Conservation (phyloP, 2,113 vertebrate species). For the Tilapia sparmanii region DNA sequence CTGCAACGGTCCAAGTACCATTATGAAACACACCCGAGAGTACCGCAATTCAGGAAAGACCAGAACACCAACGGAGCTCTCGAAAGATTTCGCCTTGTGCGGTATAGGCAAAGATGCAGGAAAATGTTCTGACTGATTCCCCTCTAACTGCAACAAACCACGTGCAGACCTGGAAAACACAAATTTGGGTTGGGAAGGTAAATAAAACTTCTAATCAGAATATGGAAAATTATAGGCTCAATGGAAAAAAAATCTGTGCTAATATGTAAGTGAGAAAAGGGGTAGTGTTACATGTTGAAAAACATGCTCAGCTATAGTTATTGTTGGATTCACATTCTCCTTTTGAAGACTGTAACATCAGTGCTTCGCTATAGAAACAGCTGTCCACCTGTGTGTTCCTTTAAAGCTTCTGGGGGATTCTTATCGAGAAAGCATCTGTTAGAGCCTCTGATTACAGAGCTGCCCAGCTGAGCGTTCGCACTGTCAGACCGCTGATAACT, state of each 20-base stretch:
- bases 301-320: neutral
- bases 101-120: conserved; percentile 31
- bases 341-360: conserved; percentile 34
- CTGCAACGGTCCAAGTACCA: conserved; percentile 51
- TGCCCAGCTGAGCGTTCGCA: conserved; percentile 31
- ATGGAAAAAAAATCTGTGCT: neutral
- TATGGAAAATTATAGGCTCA: neutral
- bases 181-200: neutral
- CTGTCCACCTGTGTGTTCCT: conserved; percentile 38
- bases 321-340: conserved; percentile 17
- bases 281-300: neutral
- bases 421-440: conserved; percentile 71
- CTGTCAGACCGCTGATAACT: conserved; percentile 58
- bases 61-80: conserved; percentile 60
- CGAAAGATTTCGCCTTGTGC: conserved; percentile 57
- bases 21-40: conserved; percentile 69
- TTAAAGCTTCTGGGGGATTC: conserved; percentile 26
- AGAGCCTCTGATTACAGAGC: conserved; percentile 50
- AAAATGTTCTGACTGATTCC: conserved; percentile 10
- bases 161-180: conserved; percentile 1
- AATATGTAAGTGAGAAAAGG: neutral
- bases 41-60: conserved; percentile 55
- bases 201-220: neutral
- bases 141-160: neutral
- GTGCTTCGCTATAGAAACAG: conserved; percentile 19